These are phyloP conservation scores for Turdus rufiventris DNA, from an alignment of 2,113 vertebrate species.

Conservation along the genomic window DNA sequence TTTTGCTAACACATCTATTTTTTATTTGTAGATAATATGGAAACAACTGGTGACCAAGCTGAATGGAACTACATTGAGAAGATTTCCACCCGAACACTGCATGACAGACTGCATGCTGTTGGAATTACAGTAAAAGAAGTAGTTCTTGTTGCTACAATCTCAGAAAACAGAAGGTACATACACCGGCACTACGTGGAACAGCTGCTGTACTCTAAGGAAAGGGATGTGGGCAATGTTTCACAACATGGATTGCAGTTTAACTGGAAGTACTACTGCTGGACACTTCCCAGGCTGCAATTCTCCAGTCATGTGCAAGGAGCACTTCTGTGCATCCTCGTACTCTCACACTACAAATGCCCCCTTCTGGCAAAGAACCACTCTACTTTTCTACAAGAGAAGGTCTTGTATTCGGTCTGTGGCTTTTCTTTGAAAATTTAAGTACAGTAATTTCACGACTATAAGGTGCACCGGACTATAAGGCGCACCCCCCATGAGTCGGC, in stretches of 20 bases:
- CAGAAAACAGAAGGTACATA: neutral
- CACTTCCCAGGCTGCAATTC: neutral
- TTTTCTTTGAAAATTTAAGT: neutral
- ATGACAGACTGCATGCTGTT: neutral
- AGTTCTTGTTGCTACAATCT: neutral
- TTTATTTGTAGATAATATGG: neutral
- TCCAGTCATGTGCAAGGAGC: fast-evolving
- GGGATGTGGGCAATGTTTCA: neutral
- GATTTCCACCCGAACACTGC: neutral
- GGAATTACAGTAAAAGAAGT: neutral
- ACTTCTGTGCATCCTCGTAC: fast-evolving
- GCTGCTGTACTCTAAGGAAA: neutral
- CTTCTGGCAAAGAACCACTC: neutral
- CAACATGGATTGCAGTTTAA: fast-evolving
- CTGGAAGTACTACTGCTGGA: neutral
- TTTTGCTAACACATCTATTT: neutral
- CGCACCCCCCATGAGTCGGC: too few relatives aligned
- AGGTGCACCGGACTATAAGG: too few relatives aligned
- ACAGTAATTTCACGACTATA: too few relatives aligned
- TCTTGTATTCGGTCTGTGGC: neutral
- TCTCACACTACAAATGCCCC: neutral
- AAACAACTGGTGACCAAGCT: neutral
- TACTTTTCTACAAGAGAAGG: neutral
- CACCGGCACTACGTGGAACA: fast-evolving
- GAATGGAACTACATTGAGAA: neutral